phyloP scores from a whole-genome alignment of 2,888 invertebrate genomes.

The Cordilura impudica region DNA sequence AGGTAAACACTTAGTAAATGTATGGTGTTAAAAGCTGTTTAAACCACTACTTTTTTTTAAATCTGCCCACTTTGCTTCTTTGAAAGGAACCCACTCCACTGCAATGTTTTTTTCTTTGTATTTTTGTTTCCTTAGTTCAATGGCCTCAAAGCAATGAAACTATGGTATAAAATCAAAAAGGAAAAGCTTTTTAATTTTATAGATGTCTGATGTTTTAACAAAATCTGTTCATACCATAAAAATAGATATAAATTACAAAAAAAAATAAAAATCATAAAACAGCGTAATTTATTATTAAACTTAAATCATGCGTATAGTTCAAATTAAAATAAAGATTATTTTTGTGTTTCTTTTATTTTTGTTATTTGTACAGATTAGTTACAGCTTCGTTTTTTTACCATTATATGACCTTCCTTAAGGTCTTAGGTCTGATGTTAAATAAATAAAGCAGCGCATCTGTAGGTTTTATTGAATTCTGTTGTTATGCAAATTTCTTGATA shows the following conservation, averaged over 20 bases:
- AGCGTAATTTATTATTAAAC: not conserved
- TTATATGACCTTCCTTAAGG: constrained; percentile 15
- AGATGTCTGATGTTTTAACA: constrained; percentile 19
- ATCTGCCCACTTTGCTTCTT: constrained; percentile 52
- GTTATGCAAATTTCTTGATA: not conserved
- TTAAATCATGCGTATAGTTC: not conserved
- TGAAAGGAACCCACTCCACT: constrained; percentile 54
- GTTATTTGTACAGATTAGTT: constrained; percentile 7
- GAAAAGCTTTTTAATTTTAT: constrained; percentile 46
- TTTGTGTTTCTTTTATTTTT: not conserved
- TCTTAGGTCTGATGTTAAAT: not conserved
- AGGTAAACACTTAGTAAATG: constrained; percentile 51
- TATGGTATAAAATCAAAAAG: constrained; percentile 25
- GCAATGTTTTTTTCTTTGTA: constrained; percentile 24
- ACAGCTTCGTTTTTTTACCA: not conserved
- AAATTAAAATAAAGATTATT: not conserved
- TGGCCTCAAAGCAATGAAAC: constrained; percentile 45
- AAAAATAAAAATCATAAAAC: not conserved
- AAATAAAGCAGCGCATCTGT: not conserved
- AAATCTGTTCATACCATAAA: not conserved
- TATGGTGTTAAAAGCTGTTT: constrained; percentile 58
- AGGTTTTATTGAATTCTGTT: not conserved
- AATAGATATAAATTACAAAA: not conserved
- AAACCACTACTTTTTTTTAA: constrained; percentile 53
- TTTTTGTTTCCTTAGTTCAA: constrained; percentile 48